A percentile compares a stretch with the other conserved stretches of the same genome.
Conservation (phyloP, 2,888 invertebrate genomes). For the Chesias legatella region DNA sequence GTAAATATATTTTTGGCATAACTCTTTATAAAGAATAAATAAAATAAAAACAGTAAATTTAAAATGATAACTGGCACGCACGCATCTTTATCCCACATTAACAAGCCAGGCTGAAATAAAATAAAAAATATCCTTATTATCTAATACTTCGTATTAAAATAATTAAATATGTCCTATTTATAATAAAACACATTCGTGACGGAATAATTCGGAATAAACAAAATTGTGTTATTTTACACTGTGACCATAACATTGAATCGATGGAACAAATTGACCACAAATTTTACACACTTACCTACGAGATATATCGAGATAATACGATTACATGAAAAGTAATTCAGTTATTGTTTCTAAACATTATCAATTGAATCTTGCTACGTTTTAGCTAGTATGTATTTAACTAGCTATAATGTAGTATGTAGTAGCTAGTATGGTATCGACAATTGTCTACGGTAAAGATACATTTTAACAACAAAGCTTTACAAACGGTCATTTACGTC, state of each 20-base stretch:
- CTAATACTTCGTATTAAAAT: conserved; percentile 29
- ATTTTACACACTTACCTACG: conserved; percentile 16
- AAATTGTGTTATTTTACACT: conserved; percentile 27
- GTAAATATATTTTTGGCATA: no score
- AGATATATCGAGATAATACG: conserved; percentile 2
- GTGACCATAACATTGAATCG: conserved; percentile 20
- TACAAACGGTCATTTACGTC: no score
- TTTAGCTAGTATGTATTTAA: no score
- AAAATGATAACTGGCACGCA: no score
- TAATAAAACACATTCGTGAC: conserved; percentile 37
- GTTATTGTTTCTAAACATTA: not conserved
- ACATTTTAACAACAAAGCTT: no score
- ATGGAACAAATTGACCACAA: conserved; percentile 28
- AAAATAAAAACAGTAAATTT: no score
- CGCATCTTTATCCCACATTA: no score
- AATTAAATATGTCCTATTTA: conserved; percentile 29
- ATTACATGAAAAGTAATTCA: conserved; percentile 6
- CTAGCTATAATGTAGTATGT: no score
- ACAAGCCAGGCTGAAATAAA: no score
- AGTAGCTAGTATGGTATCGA: not conserved
- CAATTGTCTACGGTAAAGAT: no score
- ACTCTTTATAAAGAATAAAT: no score
- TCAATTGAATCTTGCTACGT: not conserved
- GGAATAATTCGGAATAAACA: conserved; percentile 35
- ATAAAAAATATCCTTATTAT: conserved; percentile 30